A percentile compares a stretch with the other conserved stretches of the same genome.
Conservation (phyloP, 2,113 vertebrate species). For the Zosterops lateralis region DNA sequence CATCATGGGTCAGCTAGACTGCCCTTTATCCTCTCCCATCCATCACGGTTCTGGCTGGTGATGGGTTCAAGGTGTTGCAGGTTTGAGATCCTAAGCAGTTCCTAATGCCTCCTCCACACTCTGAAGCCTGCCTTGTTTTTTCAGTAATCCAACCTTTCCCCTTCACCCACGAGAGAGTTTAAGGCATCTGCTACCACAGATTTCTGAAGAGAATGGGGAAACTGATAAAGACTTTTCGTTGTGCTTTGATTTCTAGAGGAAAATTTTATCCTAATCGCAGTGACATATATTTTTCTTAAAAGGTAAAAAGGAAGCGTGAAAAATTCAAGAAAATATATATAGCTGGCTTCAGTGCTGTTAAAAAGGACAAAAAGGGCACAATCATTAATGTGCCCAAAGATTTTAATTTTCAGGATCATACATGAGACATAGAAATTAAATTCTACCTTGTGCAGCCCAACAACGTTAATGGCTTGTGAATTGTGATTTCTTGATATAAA, state of each 20-base stretch:
- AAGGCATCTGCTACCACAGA: constrained; percentile 60
- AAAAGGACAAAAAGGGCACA: neutral
- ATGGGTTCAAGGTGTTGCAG: constrained; percentile 70
- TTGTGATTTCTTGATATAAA: neutral
- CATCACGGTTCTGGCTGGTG: constrained; percentile 63
- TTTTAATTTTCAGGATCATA: neutral
- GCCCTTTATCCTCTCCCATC: constrained; percentile 67
- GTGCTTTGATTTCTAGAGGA: constrained; percentile 37
- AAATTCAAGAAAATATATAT: neutral
- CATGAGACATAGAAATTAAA: neutral
- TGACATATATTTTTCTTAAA: neutral
- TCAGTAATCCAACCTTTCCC: constrained; percentile 67
- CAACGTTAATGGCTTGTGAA: neutral
- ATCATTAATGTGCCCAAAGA: neutral
- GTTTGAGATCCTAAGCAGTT: constrained; percentile 67
- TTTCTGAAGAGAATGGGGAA: neutral
- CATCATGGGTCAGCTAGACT: constrained; percentile 62
- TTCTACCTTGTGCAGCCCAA: neutral
- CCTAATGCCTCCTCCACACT: constrained; percentile 59
- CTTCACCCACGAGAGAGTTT: constrained; percentile 55
- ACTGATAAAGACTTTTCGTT: constrained; percentile 3
- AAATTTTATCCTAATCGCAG: neutral
- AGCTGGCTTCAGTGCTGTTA: neutral
- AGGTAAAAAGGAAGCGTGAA: neutral
- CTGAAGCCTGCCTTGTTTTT: constrained; percentile 66